Evolutionary conservation across 2,888 invertebrate genomes (phyloP).

Genomic region (Lepidochitona cinerea): DNA sequence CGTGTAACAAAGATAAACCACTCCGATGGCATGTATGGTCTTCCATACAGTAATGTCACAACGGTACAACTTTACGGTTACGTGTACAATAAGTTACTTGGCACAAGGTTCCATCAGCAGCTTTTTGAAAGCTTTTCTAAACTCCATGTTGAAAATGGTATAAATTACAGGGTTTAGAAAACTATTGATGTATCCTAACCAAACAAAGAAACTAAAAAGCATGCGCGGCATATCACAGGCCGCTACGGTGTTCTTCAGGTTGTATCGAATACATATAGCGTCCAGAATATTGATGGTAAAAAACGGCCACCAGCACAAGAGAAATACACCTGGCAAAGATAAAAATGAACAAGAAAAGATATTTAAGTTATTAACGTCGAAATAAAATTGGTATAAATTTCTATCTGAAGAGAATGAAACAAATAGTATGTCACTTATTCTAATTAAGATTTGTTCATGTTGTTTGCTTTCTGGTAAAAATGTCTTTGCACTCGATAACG

Average conservation of each 20-base stretch:
- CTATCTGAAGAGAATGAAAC: too few species aligned
- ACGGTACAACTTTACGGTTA: too few species aligned
- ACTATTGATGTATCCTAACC: conserved; percentile 96
- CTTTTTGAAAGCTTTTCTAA: conserved; percentile 97
- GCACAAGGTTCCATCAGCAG: conserved; percentile 75
- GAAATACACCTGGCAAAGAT: conserved; percentile 89
- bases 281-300: conserved; percentile 98
- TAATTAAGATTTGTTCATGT: too few species aligned
- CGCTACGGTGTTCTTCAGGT: conserved; percentile 76
- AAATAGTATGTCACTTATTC: too few species aligned
- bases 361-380: too few species aligned
- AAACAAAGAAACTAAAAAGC: conserved; percentile 80
- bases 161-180: conserved; percentile 83
- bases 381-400: too few species aligned
- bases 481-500: too few species aligned
- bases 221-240: conserved; percentile 74
- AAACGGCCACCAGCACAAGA: conserved; percentile 99
- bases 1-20: too few species aligned
- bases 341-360: too few species aligned
- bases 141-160: conserved; percentile 78
- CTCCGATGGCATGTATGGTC: neutral
- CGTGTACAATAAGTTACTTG: neutral
- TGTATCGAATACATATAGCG: conserved; percentile 88
- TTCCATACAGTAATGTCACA: neutral
- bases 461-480: too few species aligned